phyloP scores from a whole-genome alignment of 2,113 vertebrate genomes.

The Apteryx mantelli region DNA sequence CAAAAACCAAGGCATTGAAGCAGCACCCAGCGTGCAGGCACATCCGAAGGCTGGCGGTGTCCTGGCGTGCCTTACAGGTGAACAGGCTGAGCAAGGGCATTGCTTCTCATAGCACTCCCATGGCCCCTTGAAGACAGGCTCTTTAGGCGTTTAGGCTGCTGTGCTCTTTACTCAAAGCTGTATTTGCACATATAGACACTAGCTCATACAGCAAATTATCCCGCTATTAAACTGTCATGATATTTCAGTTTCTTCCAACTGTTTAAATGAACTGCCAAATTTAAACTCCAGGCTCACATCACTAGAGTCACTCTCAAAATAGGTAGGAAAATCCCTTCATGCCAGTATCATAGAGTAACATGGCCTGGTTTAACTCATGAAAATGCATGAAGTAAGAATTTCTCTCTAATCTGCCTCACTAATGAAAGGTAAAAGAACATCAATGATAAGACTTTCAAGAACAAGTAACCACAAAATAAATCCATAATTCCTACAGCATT shows the following conservation, averaged over 20 bases:
- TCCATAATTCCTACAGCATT: neutral
- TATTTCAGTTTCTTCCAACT: constrained; percentile 54
- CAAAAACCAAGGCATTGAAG: neutral
- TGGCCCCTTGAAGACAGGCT: neutral
- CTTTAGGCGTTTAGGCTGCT: neutral
- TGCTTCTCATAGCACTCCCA: neutral
- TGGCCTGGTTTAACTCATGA: neutral
- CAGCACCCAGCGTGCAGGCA: neutral
- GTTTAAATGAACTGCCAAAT: constrained; percentile 59
- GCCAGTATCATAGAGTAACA: constrained; percentile 48
- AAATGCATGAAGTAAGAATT: constrained; percentile 17
- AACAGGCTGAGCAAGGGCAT: neutral
- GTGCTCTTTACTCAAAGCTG: neutral
- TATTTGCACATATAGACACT: constrained; percentile 10
- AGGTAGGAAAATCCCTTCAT: constrained; percentile 67
- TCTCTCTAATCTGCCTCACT: neutral
- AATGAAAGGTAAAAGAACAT: neutral
- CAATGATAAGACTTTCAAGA: neutral
- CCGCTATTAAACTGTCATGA: constrained; percentile 49
- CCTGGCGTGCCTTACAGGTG: neutral
- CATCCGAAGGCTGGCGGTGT: neutral
- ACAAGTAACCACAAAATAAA: neutral
- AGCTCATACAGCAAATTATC: constrained; percentile 47
- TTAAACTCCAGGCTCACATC: constrained; percentile 40
- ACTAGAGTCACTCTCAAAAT: constrained; percentile 60